phyloP scores from a whole-genome alignment of 2,797 vertebrate genomes.

The Naso thynnoides region DNA sequence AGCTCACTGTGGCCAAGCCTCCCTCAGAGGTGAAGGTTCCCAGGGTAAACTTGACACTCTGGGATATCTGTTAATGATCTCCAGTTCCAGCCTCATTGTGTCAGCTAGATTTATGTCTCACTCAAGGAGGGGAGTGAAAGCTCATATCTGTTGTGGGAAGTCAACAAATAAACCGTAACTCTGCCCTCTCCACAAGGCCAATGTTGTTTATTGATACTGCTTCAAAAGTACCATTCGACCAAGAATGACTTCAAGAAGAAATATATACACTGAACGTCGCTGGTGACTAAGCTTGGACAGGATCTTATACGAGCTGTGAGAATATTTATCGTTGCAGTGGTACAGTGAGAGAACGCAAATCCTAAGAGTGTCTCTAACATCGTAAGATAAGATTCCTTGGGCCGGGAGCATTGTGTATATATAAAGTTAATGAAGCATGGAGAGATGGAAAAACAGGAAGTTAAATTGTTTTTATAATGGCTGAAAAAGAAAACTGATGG shows the following conservation, averaged over 20 bases:
- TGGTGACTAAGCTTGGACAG: slow-evolving; percentile 17
- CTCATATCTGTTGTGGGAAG: slow-evolving; percentile 47
- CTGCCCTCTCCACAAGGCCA: slow-evolving; percentile 53
- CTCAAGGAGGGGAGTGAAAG: slow-evolving; percentile 41
- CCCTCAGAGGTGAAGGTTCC: slow-evolving; percentile 55
- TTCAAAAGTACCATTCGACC: slow-evolving; percentile 27
- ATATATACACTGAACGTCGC: slow-evolving; percentile 21
- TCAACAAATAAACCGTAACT: slow-evolving; percentile 66
- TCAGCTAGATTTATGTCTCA: slow-evolving; percentile 58
- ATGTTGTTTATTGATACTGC: slow-evolving; percentile 39
- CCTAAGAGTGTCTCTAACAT: slow-evolving; percentile 18
- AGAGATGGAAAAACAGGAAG: slow-evolving; percentile 29
- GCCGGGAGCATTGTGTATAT: slow-evolving; percentile 30
- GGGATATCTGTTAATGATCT: slow-evolving; percentile 49
- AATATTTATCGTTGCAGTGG: slow-evolving; percentile 52
- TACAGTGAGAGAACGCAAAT: slow-evolving; percentile 55
- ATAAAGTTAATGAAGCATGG: slow-evolving; percentile 60
- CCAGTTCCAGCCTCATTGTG: slow-evolving; percentile 45
- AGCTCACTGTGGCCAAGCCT: slow-evolving; percentile 19
- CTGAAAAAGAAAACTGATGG: slow-evolving; percentile 45
- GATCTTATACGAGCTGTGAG: slow-evolving; percentile 21
- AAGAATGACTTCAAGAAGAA: slow-evolving; percentile 34
- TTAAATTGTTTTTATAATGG: slow-evolving; percentile 51
- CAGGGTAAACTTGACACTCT: slow-evolving; percentile 37
- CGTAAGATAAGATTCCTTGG: slow-evolving; percentile 35